Base-by-base conservation (phyloP, 2,888 invertebrate genomes). In the Amphipoea lucens region DNA sequence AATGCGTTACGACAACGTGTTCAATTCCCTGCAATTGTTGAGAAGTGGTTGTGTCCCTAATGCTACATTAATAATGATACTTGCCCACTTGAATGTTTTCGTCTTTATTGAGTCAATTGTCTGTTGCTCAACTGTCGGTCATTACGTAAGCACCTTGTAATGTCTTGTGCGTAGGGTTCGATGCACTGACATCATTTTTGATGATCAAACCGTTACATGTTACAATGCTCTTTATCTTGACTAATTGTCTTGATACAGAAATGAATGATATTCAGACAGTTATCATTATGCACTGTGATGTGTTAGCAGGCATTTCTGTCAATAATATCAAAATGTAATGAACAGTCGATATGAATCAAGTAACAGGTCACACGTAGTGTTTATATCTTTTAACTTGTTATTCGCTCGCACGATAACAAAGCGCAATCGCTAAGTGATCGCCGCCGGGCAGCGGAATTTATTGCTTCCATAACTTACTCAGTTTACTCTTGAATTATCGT, bases 61-160 rank as follows among this genome's bases (percentile, higher is more conserved):
- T 94, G 92, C 91, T 91, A 91, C 93, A 94, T 94, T 94, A 94
- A 94, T 93, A 94, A 92, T 92, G 91, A 92, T 94, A 94, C 93
- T 92, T 91, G 92, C 89, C 93, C 93, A 94, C 94, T 95, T 94
- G 93, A 92, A 91, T 93, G 93, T 94, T 95, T 95, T 94, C 93
- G 92, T 94, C 93, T 95, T 94, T 94, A 96, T 96, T 95, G 94
- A 93, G 90, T 94, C 96, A 95, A 96, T 96, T 96, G 95, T 94
- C 93, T 94, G 94, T 95, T 95, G 94, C 94, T 94, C 94, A 94
- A 95, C 94, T 92, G 92, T 91, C 89, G 90, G 92, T 88, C 87
- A 89, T 95, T 94, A 93, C 95, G 94, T 95, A 94, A 95, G 92
- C 93, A 91, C 88, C 92, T 93, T 92, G 91, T 94, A 93, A 93